These are phyloP conservation scores for Apocheima hispidaria DNA, from an alignment of 2,888 invertebrate species.

Conservation along the genomic window DNA sequence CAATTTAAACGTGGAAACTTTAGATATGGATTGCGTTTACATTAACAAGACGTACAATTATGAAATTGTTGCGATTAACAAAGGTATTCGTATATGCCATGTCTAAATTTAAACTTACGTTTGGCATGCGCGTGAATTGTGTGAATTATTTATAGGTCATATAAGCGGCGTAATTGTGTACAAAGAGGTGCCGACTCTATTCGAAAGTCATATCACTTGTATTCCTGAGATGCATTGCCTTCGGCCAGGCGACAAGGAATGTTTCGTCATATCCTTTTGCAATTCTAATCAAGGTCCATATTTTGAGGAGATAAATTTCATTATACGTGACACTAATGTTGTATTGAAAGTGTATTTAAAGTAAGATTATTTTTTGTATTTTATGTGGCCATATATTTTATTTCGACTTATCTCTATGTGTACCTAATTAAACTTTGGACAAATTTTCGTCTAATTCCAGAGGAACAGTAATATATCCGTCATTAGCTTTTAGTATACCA, in stretches of 20 bases:
- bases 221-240: constrained; percentile 77
- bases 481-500: constrained; percentile 81
- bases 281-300: constrained; percentile 87
- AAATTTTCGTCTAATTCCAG: constrained; percentile 65
- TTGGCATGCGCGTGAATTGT: constrained; percentile 36
- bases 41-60: constrained; percentile 86
- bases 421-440: background rate
- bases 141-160: constrained; percentile 72
- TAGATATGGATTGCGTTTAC: constrained; percentile 86
- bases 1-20: constrained; percentile 82
- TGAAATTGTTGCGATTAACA: constrained; percentile 86
- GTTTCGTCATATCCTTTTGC: constrained; percentile 84
- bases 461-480: constrained; percentile 87
- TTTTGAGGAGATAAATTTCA: constrained; percentile 87
- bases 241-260: constrained; percentile 79
- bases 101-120: constrained; percentile 35
- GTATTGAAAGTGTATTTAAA: constrained; percentile 84
- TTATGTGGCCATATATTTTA: background rate
- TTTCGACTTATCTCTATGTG: background rate
- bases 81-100: constrained; percentile 65
- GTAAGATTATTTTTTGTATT: constrained; percentile 64
- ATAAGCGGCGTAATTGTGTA: constrained; percentile 86
- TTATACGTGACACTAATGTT: constrained; percentile 86
- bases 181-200: constrained; percentile 75
- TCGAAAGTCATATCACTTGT: constrained; percentile 85